phyloP scores from a whole-genome alignment of 2,113 vertebrate species.

The Saimiri boliviensis region DNA sequence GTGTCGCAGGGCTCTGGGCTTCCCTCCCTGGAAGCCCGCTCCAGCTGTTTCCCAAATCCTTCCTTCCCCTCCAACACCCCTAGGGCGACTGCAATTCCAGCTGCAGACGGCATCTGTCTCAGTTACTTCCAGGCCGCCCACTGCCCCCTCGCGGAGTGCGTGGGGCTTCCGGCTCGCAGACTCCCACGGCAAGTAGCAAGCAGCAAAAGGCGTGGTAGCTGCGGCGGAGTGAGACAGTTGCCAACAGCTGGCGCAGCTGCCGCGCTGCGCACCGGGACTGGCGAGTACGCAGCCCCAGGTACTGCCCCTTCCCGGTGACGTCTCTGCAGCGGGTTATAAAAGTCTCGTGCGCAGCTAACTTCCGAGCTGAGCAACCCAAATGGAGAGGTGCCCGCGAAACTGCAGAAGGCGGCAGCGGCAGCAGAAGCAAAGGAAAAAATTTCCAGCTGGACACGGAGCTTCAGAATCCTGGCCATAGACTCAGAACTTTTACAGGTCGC shows the following conservation, averaged over 20 bases:
- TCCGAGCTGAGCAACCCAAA: not conserved
- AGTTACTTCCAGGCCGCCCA: not conserved
- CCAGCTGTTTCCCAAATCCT: not conserved
- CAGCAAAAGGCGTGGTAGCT: conserved; percentile 55
- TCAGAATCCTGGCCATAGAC: not conserved
- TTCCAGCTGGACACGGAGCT: not conserved
- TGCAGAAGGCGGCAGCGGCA: not conserved
- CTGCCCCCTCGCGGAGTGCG: conserved; percentile 58
- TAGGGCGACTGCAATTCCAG: not conserved
- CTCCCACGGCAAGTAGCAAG: conserved; percentile 41
- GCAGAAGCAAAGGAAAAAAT: not conserved
- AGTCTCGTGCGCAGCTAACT: conserved; percentile 60
- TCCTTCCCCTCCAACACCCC: not conserved
- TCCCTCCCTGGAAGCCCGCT: not conserved
- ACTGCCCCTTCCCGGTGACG: conserved; percentile 75
- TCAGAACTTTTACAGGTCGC: conserved; percentile 61
- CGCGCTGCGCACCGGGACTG: conserved; percentile 2
- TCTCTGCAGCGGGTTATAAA: conserved; percentile 68
- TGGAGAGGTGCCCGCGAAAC: conserved; percentile 23
- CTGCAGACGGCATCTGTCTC: not conserved
- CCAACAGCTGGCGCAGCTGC: conserved; percentile 66
- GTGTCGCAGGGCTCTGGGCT: not conserved
- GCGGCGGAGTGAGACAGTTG: conserved; percentile 25
- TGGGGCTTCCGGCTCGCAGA: not conserved
- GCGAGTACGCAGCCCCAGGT: conserved; percentile 53